Conservation (phyloP, 1,140 invertebrate species). For the Drosophila serrata region DNA sequence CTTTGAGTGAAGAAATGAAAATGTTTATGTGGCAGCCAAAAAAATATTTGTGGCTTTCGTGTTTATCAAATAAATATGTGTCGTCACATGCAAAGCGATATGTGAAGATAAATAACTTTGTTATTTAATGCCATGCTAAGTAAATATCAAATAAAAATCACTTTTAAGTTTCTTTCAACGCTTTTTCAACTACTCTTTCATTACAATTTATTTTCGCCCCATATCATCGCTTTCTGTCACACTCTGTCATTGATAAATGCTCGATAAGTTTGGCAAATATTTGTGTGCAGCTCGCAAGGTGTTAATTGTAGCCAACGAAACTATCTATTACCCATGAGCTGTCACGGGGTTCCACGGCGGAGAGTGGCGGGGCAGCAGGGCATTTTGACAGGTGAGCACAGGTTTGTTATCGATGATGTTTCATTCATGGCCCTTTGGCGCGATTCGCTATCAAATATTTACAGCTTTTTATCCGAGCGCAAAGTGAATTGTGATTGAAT, state of each 20-base stretch:
- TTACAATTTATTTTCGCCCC: constrained; percentile 19
- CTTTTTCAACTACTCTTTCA: not conserved
- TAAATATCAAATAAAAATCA: not conserved
- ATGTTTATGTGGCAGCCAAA: not conserved
- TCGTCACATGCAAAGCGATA: constrained; percentile 27
- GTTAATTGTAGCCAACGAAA: constrained; percentile 69
- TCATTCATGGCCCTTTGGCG: constrained; percentile 30
- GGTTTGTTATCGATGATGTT: constrained; percentile 31
- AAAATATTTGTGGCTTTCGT: not conserved
- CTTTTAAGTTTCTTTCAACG: not conserved
- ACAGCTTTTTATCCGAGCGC: constrained; percentile 12
- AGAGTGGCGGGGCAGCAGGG: too few species aligned
- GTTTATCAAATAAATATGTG: constrained; percentile 15
- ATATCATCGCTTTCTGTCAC: constrained; percentile 42
- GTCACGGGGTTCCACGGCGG: constrained; percentile 19
- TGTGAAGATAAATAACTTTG: constrained; percentile 1
- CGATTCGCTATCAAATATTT: constrained; percentile 22
- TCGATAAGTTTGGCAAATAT: constrained; percentile 78
- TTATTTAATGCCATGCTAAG: constrained; percentile 1
- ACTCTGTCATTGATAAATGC: constrained; percentile 70
- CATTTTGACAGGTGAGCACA: constrained; percentile 14
- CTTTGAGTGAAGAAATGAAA: not conserved
- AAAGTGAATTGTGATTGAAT: constrained; percentile 39
- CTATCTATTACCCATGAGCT: constrained; percentile 66
- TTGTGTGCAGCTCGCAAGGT: constrained; percentile 68